A percentile compares a stretch with the other conserved stretches of the same genome.
Conservation (phyloP, 2,113 vertebrate species). For the Pelmatolapia mariae region DNA sequence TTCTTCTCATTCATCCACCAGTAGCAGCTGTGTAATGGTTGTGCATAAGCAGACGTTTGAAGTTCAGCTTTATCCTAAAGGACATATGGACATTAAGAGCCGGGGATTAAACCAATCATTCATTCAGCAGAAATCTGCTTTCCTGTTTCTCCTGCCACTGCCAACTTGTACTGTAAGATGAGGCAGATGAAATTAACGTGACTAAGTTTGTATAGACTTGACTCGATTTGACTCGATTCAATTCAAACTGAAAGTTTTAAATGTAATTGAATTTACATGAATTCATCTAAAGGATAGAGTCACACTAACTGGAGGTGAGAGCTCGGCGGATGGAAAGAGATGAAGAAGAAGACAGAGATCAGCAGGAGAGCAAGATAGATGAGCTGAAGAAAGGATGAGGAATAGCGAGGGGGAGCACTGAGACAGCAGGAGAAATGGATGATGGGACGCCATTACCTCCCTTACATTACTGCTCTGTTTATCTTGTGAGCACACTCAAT, state of each 20-base stretch:
- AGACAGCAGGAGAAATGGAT: conserved; percentile 29
- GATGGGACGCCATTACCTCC: conserved; percentile 38
- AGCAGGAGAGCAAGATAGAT: neutral
- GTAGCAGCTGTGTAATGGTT: neutral
- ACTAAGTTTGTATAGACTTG: neutral
- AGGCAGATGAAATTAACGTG: neutral
- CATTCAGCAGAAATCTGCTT: neutral
- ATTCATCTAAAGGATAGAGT: neutral
- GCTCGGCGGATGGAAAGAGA: neutral
- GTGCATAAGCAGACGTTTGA: neutral
- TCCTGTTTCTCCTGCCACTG: neutral
- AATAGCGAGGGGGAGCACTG: neutral
- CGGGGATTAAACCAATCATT: neutral
- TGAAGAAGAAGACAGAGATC: neutral
- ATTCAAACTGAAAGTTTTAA: neutral
- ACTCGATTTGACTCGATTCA: neutral
- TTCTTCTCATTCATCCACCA: neutral
- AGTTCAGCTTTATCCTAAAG: neutral
- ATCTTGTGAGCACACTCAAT: conserved; percentile 41
- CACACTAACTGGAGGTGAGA: neutral
- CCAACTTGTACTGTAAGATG: neutral
- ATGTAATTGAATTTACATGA: neutral
- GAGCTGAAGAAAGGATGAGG: neutral
- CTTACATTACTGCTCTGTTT: conserved; percentile 43
- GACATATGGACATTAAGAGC: neutral